Conservation (phyloP, 2,797 vertebrate genomes). For the Scarus forsteni region DNA sequence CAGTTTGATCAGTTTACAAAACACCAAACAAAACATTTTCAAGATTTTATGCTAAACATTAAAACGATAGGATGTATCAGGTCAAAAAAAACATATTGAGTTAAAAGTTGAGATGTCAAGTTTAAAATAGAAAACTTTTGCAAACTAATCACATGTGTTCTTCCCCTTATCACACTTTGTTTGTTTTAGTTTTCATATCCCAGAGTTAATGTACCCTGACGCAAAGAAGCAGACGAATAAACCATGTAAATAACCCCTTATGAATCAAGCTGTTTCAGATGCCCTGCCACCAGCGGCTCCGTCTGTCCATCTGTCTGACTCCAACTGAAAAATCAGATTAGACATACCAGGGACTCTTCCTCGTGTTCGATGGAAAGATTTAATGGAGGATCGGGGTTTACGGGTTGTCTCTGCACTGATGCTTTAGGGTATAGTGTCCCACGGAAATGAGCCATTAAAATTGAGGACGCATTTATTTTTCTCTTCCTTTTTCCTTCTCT, state of each 20-base stretch:
- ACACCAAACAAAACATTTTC: too few relatives aligned
- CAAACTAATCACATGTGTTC: background rate
- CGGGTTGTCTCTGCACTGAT: conserved; percentile 61
- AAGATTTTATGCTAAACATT: too few relatives aligned
- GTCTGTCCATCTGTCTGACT: conserved; percentile 16
- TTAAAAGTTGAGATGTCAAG: conserved; percentile 6
- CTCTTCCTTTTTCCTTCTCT: conserved; percentile 61
- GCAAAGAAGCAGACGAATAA: conserved; percentile 36
- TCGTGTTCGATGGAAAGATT: conserved; percentile 42
- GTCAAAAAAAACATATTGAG: background rate
- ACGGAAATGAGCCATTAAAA: conserved; percentile 81
- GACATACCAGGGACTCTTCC: conserved; percentile 44
- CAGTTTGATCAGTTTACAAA: too few relatives aligned
- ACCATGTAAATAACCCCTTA: conserved; percentile 31
- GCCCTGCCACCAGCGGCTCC: conserved; percentile 15
- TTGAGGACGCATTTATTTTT: conserved; percentile 79
- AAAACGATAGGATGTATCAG: background rate
- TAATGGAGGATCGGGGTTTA: conserved; percentile 48
- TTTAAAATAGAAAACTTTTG: conserved; percentile 3
- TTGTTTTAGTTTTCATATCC: conserved; percentile 8
- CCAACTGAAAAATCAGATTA: conserved; percentile 59
- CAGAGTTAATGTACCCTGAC: conserved; percentile 14
- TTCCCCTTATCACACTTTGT: conserved; percentile 10
- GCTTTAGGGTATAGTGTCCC: conserved; percentile 73
- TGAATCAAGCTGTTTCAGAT: conserved; percentile 40